phyloP scores from a whole-genome alignment of 2,113 vertebrate species.

The Hiodon alosoides region DNA sequence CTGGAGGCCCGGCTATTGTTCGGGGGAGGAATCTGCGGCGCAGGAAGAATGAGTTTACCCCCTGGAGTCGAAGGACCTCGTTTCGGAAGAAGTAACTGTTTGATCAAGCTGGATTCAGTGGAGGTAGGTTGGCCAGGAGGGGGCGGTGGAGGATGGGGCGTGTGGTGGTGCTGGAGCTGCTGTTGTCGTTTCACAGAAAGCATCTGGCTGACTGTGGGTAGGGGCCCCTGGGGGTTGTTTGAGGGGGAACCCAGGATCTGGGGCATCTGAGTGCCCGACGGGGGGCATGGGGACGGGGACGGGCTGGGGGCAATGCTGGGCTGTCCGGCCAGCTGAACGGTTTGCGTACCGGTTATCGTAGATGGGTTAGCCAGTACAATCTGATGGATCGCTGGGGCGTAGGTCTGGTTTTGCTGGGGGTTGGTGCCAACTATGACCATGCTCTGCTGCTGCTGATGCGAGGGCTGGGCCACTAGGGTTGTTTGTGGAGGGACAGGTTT shows the following conservation, averaged over 20 bases:
- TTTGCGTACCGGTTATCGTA: constrained; percentile 71
- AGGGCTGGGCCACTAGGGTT: constrained; percentile 57
- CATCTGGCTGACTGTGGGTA: constrained; percentile 84
- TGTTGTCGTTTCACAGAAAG: constrained; percentile 84
- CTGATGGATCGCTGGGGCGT: constrained; percentile 93
- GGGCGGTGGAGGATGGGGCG: constrained; percentile 61
- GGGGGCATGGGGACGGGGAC: constrained; percentile 65
- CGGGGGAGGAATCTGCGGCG: constrained; percentile 91
- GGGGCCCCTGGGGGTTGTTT: constrained; percentile 73
- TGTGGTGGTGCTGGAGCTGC: constrained; percentile 57
- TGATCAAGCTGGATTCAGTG: constrained; percentile 95
- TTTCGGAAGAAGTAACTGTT: constrained; percentile 97
- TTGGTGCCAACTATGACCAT: constrained; percentile 88
- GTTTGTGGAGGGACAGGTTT: constrained; percentile 84
- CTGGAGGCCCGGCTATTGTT: constrained; percentile 80
- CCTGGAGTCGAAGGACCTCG: constrained; percentile 92
- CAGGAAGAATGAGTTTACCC: constrained; percentile 95
- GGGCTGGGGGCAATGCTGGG: constrained; percentile 72
- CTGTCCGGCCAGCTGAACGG: constrained; percentile 84
- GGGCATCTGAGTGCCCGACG: constrained; percentile 65
- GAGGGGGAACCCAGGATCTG: constrained; percentile 66
- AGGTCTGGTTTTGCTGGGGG: constrained; percentile 81
- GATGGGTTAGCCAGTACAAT: constrained; percentile 91
- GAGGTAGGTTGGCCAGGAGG: constrained; percentile 75
- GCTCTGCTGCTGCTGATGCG: constrained; percentile 75